Base-by-base conservation (phyloP, 2,888 invertebrate genomes). In the Sthenelais limicola region DNA sequence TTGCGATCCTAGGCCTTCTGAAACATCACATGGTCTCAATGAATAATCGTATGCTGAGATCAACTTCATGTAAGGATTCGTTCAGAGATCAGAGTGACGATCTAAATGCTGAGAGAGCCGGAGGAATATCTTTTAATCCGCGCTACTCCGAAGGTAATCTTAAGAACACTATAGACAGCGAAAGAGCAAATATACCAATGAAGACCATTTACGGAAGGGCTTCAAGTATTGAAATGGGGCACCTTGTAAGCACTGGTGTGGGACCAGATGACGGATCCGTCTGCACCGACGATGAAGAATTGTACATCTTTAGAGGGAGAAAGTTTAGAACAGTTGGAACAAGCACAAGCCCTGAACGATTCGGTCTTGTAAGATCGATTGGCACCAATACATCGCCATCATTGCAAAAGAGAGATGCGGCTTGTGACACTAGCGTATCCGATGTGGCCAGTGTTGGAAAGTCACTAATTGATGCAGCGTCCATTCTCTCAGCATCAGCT, bases 1-100 rank as follows among this genome's bases (percentile, higher is more conserved):
- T 79, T 3, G 35, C 77, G n/a, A 80, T 84, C 28, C 80, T 83
- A 26, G 78, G 73, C 48, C 51, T 71, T 33, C 72, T 73, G 33
- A 62, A 71, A 28, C 66, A 49, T 28, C 71, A 76, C 62, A 74
- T 72, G 70, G 30, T 21, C 12, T 52, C 49, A 9, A 74, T 76
- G 74, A 69, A 62, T 9, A 26, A 33, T 32, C 38, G 68, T 1
- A 33, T 75, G 62, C 30, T 35, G 30, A 3, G 70, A 21, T 51
- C 33, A 7, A 21, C 38, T 12, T 51, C 68, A 4, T 51, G 7
- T 7, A 32, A 47, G 30, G 68, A 68, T 7, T 30, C 51, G n/a
- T n/a, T 58, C 32, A 33, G 5, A n/a, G 49, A 51, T 7, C 30
- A 51, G 32, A 21, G 48, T 5, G 48, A 48, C 18, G 68, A 48